Percentiles rank a stretch among this genome's conserved stretches.
These are phyloP conservation scores for Poicephalus meyeri DNA, from an alignment of 2,113 vertebrate species.

Conservation along the genomic window DNA sequence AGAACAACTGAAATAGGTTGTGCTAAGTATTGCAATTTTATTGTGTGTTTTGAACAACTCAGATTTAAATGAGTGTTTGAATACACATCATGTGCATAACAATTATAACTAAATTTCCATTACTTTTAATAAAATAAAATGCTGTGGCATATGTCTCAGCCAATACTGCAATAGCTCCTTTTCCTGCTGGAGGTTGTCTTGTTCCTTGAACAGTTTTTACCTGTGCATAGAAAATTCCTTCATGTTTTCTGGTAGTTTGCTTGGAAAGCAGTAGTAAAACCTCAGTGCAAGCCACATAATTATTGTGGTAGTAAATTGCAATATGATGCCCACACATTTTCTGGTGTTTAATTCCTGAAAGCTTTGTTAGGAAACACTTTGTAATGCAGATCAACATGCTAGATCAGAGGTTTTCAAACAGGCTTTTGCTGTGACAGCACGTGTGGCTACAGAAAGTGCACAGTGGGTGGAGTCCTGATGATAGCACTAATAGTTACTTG, in stretches of 20 bases:
- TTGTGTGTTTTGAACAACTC: background rate
- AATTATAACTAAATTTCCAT: background rate
- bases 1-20: background rate
- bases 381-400: background rate
- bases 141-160: background rate
- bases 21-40: background rate
- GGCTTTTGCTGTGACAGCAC: background rate
- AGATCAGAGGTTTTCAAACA: background rate
- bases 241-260: background rate
- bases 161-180: background rate
- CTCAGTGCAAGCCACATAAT: background rate
- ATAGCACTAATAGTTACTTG: background rate
- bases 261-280: conserved; percentile 10
- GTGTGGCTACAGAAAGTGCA: background rate
- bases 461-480: background rate
- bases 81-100: background rate
- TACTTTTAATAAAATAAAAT: background rate
- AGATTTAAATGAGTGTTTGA: background rate
- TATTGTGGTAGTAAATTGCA: background rate
- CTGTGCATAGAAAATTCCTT: background rate
- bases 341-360: conserved; percentile 9
- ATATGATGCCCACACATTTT: background rate
- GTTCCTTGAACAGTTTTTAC: background rate
- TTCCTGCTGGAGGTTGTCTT: background rate
- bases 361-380: background rate